Conservation (phyloP, 1,140 invertebrate genomes). For the Globodera ellingtonae region DNA sequence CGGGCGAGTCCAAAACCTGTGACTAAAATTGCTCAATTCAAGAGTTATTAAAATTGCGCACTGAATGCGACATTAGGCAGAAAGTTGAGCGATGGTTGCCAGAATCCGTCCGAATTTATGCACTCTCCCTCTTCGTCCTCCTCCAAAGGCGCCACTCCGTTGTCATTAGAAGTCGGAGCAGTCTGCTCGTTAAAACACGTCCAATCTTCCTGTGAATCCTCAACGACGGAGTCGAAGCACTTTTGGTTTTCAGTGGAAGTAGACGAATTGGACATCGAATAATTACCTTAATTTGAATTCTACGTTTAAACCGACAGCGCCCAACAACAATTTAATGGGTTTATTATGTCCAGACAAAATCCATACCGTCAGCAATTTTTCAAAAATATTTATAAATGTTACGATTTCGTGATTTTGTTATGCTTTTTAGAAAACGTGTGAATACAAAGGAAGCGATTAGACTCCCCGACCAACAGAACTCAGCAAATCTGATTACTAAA, state of each 20-base stretch:
- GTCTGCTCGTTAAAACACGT: neutral
- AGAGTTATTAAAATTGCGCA: conserved; percentile 5
- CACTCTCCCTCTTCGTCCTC: conserved; percentile 21
- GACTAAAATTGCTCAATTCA: conserved; percentile 3
- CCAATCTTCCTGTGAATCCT: neutral
- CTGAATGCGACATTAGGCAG: conserved; percentile 33
- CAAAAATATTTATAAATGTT: too few relatives aligned
- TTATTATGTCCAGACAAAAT: too few relatives aligned
- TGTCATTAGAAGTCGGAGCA: neutral
- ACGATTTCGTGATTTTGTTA: too few relatives aligned
- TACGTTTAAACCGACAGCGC: too few relatives aligned
- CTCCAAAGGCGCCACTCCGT: neutral
- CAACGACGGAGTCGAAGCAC: neutral
- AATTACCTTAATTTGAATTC: neutral
- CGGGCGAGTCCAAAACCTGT: conserved; percentile 21
- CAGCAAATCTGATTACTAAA: too few relatives aligned
- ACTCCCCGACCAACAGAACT: too few relatives aligned
- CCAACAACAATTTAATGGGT: too few relatives aligned
- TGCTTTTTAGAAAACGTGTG: too few relatives aligned
- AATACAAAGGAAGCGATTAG: too few relatives aligned
- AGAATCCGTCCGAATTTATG: conserved; percentile 1
- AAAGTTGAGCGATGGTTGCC: conserved; percentile 26
- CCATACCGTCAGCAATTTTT: too few relatives aligned
- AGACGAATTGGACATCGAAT: conserved; percentile 13
- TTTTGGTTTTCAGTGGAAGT: neutral